Evolutionary conservation across 2,888 invertebrate genomes (phyloP).

Genomic region (Anodontia alba): DNA sequence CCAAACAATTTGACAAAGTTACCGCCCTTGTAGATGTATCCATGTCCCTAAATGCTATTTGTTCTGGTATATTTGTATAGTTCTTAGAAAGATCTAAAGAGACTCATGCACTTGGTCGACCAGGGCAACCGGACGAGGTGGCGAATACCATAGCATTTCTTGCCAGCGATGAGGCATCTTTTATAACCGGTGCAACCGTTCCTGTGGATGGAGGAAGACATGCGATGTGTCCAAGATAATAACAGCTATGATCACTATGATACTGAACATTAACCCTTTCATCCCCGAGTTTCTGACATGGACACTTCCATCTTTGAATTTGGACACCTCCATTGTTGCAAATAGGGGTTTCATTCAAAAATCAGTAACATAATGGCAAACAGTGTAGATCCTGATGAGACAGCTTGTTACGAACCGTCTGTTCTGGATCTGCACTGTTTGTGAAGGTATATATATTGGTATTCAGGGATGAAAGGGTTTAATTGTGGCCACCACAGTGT

Average conservation of each 20-base stretch:
- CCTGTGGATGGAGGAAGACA: constrained; percentile 98
- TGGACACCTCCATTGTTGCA: no score
- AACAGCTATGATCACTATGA: no score
- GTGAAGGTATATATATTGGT: no score
- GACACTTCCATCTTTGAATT: no score
- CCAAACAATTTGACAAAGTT: no score
- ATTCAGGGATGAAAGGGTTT: neutral
- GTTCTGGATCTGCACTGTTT: neutral
- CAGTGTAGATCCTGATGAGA: no score
- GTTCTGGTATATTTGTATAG: constrained; percentile 77
- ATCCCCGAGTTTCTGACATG: no score
- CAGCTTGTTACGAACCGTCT: neutral
- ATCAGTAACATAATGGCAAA: no score
- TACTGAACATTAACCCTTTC: no score
- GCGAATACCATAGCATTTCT: constrained; percentile 96
- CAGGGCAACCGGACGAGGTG: constrained; percentile 93
- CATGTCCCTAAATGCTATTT: no score
- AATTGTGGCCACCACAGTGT: neutral
- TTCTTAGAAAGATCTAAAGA: constrained; percentile 94
- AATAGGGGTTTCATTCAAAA: no score
- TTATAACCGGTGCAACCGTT: constrained; percentile 94
- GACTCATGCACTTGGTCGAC: constrained; percentile 95
- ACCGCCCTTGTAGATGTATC: no score
- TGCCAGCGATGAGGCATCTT: constrained; percentile 93
- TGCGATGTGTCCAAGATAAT: constrained; percentile 93